These are phyloP conservation scores for Macrophya annulata DNA, from an alignment of 2,888 invertebrate genomes.

Conservation along the genomic window DNA sequence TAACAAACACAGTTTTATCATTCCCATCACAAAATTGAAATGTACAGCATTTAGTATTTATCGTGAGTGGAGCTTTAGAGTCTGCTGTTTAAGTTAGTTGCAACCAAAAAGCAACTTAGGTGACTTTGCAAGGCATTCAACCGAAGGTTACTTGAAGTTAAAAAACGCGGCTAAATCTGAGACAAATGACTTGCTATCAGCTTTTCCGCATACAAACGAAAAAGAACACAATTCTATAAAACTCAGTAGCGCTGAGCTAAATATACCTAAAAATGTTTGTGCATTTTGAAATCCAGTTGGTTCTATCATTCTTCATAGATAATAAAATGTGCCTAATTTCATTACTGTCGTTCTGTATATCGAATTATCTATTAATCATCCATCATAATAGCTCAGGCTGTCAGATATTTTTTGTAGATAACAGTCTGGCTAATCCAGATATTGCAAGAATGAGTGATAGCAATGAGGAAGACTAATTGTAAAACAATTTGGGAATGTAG, in stretches of 20 bases:
- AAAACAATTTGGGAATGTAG: too few relatives aligned
- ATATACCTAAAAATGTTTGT: slow-evolving; percentile 10
- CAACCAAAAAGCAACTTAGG: background rate
- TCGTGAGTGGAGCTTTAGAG: background rate
- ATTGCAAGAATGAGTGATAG: background rate
- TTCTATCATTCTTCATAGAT: background rate
- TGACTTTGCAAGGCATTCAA: background rate
- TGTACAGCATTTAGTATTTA: slow-evolving; percentile 30
- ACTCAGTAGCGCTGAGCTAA: background rate
- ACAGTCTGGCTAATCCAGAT: too few relatives aligned
- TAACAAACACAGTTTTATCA: background rate
- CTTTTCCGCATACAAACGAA: background rate
- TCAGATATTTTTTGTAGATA: slow-evolving; percentile 23
- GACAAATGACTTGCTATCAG: too few relatives aligned
- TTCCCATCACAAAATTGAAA: background rate
- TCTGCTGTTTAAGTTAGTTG: background rate
- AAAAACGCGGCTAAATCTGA: background rate
- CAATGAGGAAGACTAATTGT: too few relatives aligned
- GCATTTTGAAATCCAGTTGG: background rate
- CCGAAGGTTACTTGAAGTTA: background rate
- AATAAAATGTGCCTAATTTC: background rate
- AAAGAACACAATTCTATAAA: background rate
- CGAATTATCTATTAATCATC: slow-evolving; percentile 23
- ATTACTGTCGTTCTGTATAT: background rate
- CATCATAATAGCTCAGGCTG: slow-evolving; percentile 9